These are phyloP conservation scores for Barnardius zonarius DNA, from an alignment of 2,113 vertebrate genomes.

Conservation along the genomic window DNA sequence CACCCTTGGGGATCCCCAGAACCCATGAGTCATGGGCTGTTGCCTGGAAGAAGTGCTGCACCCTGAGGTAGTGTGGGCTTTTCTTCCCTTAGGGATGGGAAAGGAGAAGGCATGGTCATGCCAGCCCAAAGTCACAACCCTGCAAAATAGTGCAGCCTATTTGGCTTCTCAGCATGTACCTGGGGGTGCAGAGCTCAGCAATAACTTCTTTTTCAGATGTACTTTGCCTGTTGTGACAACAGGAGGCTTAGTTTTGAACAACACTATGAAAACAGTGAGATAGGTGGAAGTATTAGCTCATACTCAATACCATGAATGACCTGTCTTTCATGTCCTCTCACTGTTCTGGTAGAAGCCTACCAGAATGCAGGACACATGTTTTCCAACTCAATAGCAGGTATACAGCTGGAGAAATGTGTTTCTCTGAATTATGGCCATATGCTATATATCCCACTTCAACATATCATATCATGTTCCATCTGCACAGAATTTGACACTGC, in stretches of 20 bases:
- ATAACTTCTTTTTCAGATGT: neutral
- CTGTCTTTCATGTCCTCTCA: conserved; percentile 12
- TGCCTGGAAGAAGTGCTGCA: neutral
- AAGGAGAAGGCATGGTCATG: neutral
- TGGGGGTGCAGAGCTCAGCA: neutral
- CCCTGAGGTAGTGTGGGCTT: neutral
- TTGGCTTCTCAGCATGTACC: neutral
- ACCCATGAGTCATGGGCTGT: neutral
- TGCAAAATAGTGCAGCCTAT: neutral
- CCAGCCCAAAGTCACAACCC: neutral
- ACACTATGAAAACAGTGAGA: neutral
- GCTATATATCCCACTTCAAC: conserved; percentile 36
- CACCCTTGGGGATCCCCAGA: neutral
- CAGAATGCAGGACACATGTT: conserved; percentile 55
- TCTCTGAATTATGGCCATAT: conserved; percentile 62
- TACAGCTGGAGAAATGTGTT: conserved; percentile 62
- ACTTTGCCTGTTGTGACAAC: neutral
- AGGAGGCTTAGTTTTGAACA: conserved; percentile 13
- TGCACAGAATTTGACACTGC: conserved; percentile 49
- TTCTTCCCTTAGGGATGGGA: neutral
- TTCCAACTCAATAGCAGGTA: conserved; percentile 59
- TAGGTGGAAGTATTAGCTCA: conserved; percentile 19
- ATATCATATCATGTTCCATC: conserved; percentile 56
- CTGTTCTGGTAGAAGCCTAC: conserved; percentile 34
- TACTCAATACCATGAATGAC: conserved; percentile 1